Conservation (phyloP, 1,140 invertebrate species). For the Eufriesea mexicana region DNA sequence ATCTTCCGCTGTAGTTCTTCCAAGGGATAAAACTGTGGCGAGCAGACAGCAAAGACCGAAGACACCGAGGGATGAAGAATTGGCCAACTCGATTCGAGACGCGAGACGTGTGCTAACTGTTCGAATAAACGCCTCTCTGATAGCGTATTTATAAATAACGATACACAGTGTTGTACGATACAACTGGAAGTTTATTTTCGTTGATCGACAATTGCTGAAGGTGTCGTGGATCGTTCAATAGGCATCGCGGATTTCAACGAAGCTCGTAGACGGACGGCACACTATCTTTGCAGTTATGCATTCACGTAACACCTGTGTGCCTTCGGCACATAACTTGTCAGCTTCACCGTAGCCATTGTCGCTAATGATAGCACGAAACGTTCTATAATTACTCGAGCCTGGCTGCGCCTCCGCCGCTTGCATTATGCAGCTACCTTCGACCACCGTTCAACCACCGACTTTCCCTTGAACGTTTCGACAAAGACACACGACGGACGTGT, state of each 20-base stretch:
- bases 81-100: no score
- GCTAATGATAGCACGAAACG: constrained; percentile 6
- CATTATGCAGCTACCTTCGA: background rate
- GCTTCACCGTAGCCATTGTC: constrained; percentile 13
- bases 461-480: no score
- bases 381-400: constrained; percentile 23
- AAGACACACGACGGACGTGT: no score
- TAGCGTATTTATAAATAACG: no score
- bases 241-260: background rate
- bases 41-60: no score
- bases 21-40: no score
- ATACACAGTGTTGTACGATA: no score
- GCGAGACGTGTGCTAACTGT: no score
- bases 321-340: constrained; percentile 5
- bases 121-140: no score
- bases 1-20: no score
- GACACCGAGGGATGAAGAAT: no score
- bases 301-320: constrained; percentile 36
- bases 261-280: background rate
- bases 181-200: background rate
- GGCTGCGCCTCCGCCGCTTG: background rate
- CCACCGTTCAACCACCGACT: background rate
- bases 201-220: background rate
- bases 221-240: background rate
- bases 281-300: constrained; percentile 5